Percentiles rank a stretch among this genome's conserved stretches.
phyloP scores from a whole-genome alignment of 2,113 vertebrate genomes.

The Riparia riparia region DNA sequence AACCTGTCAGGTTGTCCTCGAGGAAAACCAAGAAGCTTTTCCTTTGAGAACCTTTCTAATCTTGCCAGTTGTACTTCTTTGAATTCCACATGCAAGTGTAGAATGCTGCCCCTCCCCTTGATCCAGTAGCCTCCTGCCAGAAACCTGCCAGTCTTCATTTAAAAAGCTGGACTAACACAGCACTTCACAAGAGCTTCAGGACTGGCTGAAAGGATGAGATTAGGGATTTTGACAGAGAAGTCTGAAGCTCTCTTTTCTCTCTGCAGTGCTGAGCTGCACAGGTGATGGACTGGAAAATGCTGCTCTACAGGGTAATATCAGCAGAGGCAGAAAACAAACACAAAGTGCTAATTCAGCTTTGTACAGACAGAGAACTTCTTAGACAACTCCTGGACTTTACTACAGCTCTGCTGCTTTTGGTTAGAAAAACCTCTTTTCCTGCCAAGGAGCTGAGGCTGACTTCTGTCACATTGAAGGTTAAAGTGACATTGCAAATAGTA shows the following conservation, averaged over 20 bases:
- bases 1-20: neutral
- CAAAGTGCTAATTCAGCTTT: neutral
- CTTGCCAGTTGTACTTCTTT: neutral
- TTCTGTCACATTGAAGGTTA: neutral
- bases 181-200: neutral
- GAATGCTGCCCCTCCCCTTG: neutral
- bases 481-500: neutral
- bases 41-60: neutral
- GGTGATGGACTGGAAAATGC: neutral
- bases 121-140: neutral
- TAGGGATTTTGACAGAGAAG: neutral
- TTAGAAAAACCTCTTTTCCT: neutral
- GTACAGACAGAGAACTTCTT: neutral
- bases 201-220: neutral
- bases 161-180: neutral
- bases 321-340: neutral
- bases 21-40: neutral
- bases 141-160: neutral
- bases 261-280: neutral
- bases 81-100: accelerated
- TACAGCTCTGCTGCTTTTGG: neutral
- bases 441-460: neutral
- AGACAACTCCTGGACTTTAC: neutral
- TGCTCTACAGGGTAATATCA: neutral
- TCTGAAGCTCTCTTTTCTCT: neutral